phyloP scores from a whole-genome alignment of 2,113 vertebrate species.

The Catharus bicknelli region DNA sequence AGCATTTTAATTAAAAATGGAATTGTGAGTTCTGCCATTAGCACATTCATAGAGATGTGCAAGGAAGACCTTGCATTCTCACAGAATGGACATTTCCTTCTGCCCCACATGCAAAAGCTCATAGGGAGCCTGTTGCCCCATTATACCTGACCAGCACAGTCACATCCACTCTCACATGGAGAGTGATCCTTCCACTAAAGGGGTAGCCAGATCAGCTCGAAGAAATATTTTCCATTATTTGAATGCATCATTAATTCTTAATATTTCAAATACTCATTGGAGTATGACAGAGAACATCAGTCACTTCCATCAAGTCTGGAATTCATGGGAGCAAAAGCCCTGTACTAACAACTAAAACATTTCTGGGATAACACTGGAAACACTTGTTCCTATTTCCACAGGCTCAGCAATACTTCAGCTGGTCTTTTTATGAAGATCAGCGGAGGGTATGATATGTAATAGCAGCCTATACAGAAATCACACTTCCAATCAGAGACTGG shows the following conservation, averaged over 20 bases:
- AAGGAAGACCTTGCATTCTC: background rate
- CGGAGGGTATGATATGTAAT: background rate
- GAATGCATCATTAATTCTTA: background rate
- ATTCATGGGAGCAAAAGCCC: background rate
- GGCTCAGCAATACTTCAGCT: background rate
- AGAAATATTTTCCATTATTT: background rate
- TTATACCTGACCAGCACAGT: background rate
- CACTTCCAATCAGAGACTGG: background rate
- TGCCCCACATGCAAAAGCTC: background rate
- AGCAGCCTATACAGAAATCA: background rate
- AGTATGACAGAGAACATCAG: background rate
- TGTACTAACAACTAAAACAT: background rate
- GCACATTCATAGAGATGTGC: background rate
- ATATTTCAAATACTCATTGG: background rate
- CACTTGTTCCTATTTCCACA: background rate
- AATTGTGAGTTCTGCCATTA: background rate
- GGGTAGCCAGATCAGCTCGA: background rate
- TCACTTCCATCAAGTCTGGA: background rate
- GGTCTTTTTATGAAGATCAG: background rate
- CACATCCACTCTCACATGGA: background rate
- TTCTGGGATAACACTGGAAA: background rate
- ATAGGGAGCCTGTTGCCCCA: accelerated
- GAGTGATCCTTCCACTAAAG: background rate
- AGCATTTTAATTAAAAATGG: background rate
- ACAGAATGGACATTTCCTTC: background rate